Base-by-base conservation (phyloP, 2,888 invertebrate species). In the Xestia ashworthii region DNA sequence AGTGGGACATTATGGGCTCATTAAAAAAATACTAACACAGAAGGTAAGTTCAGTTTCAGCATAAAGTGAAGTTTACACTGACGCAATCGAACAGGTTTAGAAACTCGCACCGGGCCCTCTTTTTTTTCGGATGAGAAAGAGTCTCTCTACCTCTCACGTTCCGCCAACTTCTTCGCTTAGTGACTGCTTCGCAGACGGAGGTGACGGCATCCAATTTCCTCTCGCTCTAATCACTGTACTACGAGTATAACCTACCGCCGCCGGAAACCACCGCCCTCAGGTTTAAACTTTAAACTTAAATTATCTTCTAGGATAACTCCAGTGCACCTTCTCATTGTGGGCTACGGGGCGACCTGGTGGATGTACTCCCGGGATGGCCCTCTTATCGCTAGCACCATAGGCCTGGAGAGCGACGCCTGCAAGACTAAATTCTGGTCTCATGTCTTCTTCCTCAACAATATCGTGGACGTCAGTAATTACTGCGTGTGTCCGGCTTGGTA, bases 401-500 rank as follows among this genome's bases (percentile, higher is more conserved):
- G 83, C 41, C 62, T 72, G 22, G 76, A 88, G 48, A 82, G 78
- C 44, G 69, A 67, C 5, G 71, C 76, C 14, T 90, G 90, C 46
- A 77, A 71, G 22, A 62, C 64, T 9, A 90, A 89, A 68, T 89
- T 89, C 73, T 90, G 90, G 90, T 70, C 77, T 0, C 89, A 90
- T 46, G 74, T 79, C 0, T 85, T 90, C 64, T 88, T 71, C 44
- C 0, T 86, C 12, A 88, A 88, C 77, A 90, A 89, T 65, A 71
- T 89, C 1, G 75, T 90, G 38, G 87, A 89, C 5, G 9, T 55
- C 14, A 53, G 55, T 9, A 72, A 87, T 6, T 60, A 38, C 19
- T 90, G 90, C 44, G 55, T 90, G 19, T 0, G 6, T 14, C 89
- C 90, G 3, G 78, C 87, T 11, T 90, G 90, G 90, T 90, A 64